Evolutionary conservation across 92 coral and sea anemone genomes (phyloP).

Genomic region (Epizoanthus scotinus): DNA sequence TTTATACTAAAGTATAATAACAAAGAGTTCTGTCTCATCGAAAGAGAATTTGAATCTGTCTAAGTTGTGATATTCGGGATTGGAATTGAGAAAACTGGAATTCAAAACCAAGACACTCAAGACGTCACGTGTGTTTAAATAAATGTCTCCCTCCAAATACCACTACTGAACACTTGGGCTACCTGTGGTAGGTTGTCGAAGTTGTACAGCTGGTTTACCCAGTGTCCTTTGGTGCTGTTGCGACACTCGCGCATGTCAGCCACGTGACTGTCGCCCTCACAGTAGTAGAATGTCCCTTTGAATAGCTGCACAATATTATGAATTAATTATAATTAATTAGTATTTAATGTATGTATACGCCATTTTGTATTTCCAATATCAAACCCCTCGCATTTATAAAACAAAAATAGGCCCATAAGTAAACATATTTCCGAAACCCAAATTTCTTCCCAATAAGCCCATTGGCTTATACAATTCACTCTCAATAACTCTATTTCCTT

Average conservation of each 20-base stretch:
- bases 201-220: slow-evolving; percentile 91
- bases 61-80: not conserved
- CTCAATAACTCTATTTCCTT: no score
- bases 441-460: no score
- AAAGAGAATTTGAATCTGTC: no score
- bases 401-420: no score
- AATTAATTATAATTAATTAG: no score
- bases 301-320: slow-evolving; percentile 78
- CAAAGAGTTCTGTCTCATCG: no score
- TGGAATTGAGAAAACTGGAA: not conserved
- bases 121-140: not conserved
- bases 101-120: not conserved
- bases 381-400: no score
- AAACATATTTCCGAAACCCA: no score
- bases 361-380: not conserved
- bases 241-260: slow-evolving; percentile 60
- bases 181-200: slow-evolving; percentile 92
- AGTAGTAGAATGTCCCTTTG: slow-evolving; percentile 81
- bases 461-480: no score
- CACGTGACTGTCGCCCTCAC: slow-evolving; percentile 78
- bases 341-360: not conserved
- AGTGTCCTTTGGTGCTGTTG: slow-evolving; percentile 55
- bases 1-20: no score
- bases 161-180: not conserved
- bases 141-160: not conserved